Percentiles rank a stretch among this genome's conserved stretches.
Evolutionary conservation across 1,140 invertebrate genomes (phyloP).

Genomic region (Brachionus calyciflorus): DNA sequence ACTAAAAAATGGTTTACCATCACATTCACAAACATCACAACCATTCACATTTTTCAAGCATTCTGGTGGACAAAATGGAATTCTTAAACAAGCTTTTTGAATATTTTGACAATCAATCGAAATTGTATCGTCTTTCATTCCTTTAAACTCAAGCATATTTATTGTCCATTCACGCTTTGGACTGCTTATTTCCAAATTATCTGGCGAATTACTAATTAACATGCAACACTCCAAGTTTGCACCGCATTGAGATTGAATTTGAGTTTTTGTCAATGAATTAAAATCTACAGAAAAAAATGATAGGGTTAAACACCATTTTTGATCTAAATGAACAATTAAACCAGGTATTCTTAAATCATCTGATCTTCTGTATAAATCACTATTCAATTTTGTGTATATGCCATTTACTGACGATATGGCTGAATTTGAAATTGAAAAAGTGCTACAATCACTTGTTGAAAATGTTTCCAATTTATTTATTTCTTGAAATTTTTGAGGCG

Average conservation of each 20-base stretch:
- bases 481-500: too few species aligned
- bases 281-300: conserved; percentile 23
- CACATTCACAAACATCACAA: conserved; percentile 33
- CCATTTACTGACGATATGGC: neutral
- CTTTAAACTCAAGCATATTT: neutral
- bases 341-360: conserved; percentile 40
- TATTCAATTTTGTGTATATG: neutral
- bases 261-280: neutral
- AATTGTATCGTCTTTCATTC: neutral
- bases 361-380: conserved; percentile 10
- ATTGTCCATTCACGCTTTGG: neutral
- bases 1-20: conserved; percentile 38
- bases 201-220: neutral
- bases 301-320: conserved; percentile 29
- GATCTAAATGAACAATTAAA: conserved; percentile 7
- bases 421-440: neutral
- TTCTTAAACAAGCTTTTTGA: neutral
- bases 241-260: neutral
- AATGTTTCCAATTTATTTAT: too few species aligned
- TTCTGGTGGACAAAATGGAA: conserved; percentile 30
- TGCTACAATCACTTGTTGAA: neutral
- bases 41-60: conserved; percentile 6
- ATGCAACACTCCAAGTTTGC: conserved; percentile 4
- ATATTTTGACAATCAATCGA: neutral
- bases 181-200: neutral